Conservation (phyloP, 2,797 vertebrate genomes). For the Harpagifer antarcticus region DNA sequence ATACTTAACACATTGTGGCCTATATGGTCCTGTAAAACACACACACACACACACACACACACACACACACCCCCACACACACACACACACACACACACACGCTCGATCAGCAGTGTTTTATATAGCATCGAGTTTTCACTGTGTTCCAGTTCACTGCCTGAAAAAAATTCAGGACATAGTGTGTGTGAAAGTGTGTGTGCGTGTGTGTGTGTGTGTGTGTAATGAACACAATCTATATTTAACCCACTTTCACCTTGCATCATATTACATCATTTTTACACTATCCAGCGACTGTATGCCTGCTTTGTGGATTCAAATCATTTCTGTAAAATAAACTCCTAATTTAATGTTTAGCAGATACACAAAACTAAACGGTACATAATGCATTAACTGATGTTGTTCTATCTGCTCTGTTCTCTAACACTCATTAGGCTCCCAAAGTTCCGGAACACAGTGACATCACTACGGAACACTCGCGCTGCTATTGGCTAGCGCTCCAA, state of each 20-base stretch:
- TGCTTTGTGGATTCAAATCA: not conserved
- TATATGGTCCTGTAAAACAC: not conserved
- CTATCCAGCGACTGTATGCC: not conserved
- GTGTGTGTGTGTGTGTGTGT: not conserved
- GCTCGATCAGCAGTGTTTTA: slow-evolving; percentile 67
- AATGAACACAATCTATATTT: slow-evolving; percentile 25
- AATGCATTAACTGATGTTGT: slow-evolving; percentile 3
- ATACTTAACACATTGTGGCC: not conserved
- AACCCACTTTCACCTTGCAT: slow-evolving; percentile 40
- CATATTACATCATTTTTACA: slow-evolving; percentile 14
- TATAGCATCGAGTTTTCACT: slow-evolving; percentile 55
- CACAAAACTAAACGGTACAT: not conserved
- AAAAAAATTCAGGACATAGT: slow-evolving; percentile 49
- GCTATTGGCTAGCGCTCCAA: not conserved
- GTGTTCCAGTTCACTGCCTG: slow-evolving; percentile 61
- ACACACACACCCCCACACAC: slow-evolving; percentile 14
- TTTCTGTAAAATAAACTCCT: not conserved
- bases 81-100: slow-evolving; percentile 7
- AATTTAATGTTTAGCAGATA: not conserved
- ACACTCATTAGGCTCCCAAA: too few relatives aligned
- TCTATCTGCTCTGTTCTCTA: not conserved
- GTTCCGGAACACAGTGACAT: too few relatives aligned
- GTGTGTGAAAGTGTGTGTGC: not conserved
- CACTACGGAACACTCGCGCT: too few relatives aligned
- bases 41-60: not conserved